A percentile compares a stretch with the other conserved stretches of the same genome.
Conservation (phyloP, 2,113 vertebrate species). For the Callithrix jacchus region DNA sequence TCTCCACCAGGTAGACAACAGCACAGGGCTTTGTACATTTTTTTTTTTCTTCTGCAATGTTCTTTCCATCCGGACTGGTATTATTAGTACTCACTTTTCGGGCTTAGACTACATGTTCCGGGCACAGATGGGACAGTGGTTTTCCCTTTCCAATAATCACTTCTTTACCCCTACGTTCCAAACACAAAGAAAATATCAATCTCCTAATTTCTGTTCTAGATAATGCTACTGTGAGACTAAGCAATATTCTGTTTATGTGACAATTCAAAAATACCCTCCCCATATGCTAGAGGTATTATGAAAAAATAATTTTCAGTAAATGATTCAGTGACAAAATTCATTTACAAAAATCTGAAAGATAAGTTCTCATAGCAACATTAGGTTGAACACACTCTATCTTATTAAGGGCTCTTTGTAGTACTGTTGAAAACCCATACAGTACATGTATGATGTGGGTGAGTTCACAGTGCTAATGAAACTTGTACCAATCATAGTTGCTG, state of each 20-base stretch:
- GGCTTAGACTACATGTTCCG: neutral
- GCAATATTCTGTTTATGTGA: neutral
- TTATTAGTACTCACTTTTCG: neutral
- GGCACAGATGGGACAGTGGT: neutral
- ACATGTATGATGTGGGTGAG: neutral
- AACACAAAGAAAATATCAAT: neutral
- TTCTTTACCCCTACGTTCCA: neutral
- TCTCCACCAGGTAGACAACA: neutral
- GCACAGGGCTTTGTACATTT: neutral
- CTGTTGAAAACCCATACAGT: neutral
- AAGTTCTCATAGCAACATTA: constrained; percentile 44
- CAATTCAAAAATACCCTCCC: neutral
- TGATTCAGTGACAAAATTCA: constrained; percentile 14
- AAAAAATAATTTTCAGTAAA: constrained; percentile 37
- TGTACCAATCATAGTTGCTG: constrained; percentile 17
- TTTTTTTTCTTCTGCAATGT: neutral
- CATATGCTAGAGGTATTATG: neutral
- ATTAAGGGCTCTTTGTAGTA: constrained; percentile 38
- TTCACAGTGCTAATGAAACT: constrained; percentile 42
- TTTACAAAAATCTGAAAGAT: constrained; percentile 1
- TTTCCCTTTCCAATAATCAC: neutral
- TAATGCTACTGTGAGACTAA: neutral
- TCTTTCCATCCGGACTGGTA: neutral
- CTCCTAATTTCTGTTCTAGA: neutral
- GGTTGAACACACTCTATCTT: neutral